A percentile compares a stretch with the other conserved stretches of the same genome.
phyloP scores from a whole-genome alignment of 1,140 invertebrate genomes.

The Meloidogyne floridensis region DNA sequence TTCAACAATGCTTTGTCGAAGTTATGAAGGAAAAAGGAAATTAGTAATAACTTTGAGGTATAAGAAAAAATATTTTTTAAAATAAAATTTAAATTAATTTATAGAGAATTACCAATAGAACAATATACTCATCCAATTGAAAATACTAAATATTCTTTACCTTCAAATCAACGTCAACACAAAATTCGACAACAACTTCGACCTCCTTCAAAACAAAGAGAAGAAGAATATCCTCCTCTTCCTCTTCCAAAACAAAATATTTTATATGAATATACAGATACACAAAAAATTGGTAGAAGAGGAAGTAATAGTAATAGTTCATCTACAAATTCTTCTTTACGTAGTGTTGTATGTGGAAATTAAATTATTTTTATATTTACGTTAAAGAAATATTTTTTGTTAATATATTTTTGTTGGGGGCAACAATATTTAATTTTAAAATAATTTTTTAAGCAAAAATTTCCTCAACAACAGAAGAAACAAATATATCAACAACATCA shows the following conservation, averaged over 20 bases:
- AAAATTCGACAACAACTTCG: not conserved
- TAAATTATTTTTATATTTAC: too few species aligned
- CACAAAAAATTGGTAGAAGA: not conserved
- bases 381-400: too few species aligned
- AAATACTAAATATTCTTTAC: not conserved
- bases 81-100: not conserved
- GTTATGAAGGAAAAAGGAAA: not conserved
- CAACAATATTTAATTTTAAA: too few species aligned
- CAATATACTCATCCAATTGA: not conserved
- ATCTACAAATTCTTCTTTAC: not conserved
- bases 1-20: not conserved
- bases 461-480: not conserved
- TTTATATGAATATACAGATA: constrained; percentile 1
- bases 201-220: not conserved
- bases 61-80: not conserved
- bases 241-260: not conserved
- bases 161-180: not conserved
- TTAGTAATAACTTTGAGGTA: constrained; percentile 3
- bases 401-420: too few species aligned
- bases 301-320: not conserved
- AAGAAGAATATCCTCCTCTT: not conserved
- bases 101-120: not conserved
- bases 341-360: too few species aligned
- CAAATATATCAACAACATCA: not conserved
- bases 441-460: not conserved